Percentiles rank a stretch among this genome's conserved stretches.
These are phyloP conservation scores for Cryptotermes secundus DNA, from an alignment of 1,140 invertebrate genomes.

Conservation along the genomic window DNA sequence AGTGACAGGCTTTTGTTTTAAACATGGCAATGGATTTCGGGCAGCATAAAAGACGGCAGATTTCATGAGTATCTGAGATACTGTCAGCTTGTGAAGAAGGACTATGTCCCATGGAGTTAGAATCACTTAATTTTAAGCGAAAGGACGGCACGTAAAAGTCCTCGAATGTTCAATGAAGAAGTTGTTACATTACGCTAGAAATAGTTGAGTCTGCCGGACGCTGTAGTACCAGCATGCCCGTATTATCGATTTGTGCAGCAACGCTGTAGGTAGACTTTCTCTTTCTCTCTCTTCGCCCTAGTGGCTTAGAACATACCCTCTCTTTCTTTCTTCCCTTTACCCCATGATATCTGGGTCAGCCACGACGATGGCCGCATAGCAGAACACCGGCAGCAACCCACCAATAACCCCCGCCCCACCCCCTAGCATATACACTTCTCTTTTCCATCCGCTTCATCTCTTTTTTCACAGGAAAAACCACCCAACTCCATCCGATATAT, in stretches of 20 bases:
- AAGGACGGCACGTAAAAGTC: too few relatives aligned
- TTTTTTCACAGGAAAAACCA: background rate
- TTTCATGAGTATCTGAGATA: too few relatives aligned
- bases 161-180: background rate
- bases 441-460: background rate
- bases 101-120: too few relatives aligned
- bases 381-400: slow-evolving; percentile 3
- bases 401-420: background rate
- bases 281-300: background rate
- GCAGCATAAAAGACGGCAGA: too few relatives aligned
- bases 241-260: background rate
- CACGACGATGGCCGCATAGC: background rate
- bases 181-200: slow-evolving; percentile 2
- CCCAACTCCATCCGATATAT: too few relatives aligned
- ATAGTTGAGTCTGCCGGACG: background rate
- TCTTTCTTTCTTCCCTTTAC: slow-evolving; percentile 19
- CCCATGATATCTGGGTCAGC: slow-evolving; percentile 14
- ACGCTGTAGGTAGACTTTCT: background rate
- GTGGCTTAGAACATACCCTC: background rate
- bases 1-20: too few relatives aligned
- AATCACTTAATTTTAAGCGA: too few relatives aligned
- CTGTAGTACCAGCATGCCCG: background rate
- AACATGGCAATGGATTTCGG: too few relatives aligned
- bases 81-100: too few relatives aligned
- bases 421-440: background rate